Base-by-base conservation (phyloP, 2,888 invertebrate species). In the Conistra vaccinii region DNA sequence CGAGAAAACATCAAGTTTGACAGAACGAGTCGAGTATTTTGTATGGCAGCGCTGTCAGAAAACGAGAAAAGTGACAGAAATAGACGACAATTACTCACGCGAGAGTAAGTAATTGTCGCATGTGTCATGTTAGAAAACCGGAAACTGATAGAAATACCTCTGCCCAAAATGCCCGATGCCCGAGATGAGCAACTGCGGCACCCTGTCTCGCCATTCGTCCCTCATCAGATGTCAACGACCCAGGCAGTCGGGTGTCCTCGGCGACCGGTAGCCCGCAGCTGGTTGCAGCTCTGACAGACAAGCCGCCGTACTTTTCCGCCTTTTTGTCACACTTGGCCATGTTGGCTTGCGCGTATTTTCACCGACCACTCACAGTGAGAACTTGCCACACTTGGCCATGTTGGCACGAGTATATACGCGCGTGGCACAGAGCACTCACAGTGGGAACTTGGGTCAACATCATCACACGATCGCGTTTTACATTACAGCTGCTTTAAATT, bases 191-290 rank as follows among this genome's bases (percentile, higher is more conserved):
- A 26, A 32, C 5, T 57, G 60, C 65, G 79, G 57, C 75, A 75
- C 60, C 39, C 58, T 55, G 78, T 69, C 68, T 72, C 55, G 60
- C 20, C 26, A 9, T n/a, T 20, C 26, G 48, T 39, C 42, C 69
- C 53, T 65, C 51, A 53, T 63, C 51, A 58, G 58, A 57, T 66
- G 85, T 87, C 87, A 87, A 73, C 74, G 85, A 86, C 84, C 86
- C 58, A 53, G 57, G 73, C 20, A 62, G 62, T 66, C 65, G 68
- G 65, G 62, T 76, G 72, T 74, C 86, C 76, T 76, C 67, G 69
- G 58, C 68, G 73, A 55, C 71, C 70, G 75, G 51, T 65, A 69
- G 58, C 58, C 65, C 58, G 76, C 81, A 76, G 72, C 82, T 79
- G 82, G 76, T 63, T 29, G 73, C 65, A 45, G 61, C 66, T 39